phyloP scores from a whole-genome alignment of 2,113 vertebrate species.

The Apaloderma vittatum region DNA sequence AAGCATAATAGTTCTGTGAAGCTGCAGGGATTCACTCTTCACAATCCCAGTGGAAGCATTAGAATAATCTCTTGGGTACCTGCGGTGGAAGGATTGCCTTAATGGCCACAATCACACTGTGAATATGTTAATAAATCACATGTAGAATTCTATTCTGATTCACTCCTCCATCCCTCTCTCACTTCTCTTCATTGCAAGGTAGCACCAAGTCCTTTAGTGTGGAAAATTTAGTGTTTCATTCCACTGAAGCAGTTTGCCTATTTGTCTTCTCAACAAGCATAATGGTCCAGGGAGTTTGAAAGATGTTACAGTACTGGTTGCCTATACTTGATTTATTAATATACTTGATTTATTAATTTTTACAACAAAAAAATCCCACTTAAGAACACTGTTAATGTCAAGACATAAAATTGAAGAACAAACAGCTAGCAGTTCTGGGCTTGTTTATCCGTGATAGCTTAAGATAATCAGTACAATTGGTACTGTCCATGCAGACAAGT shows the following conservation, averaged over 20 bases:
- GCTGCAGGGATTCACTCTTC: neutral
- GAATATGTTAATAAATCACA: neutral
- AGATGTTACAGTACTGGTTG: neutral
- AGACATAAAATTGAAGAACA: neutral
- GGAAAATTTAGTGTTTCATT: neutral
- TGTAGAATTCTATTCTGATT: neutral
- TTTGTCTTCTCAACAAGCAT: neutral
- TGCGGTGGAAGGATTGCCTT: constrained; percentile 7
- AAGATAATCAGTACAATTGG: neutral
- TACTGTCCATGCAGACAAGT: neutral
- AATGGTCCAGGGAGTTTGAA: neutral
- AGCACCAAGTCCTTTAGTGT: neutral
- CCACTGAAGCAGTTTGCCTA: neutral
- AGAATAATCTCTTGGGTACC: neutral
- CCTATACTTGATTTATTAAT: neutral
- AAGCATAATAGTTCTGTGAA: neutral
- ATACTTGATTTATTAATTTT: neutral
- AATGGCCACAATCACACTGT: neutral
- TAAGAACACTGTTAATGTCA: neutral
- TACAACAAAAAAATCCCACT: neutral
- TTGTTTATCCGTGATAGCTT: neutral
- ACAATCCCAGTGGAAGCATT: neutral
- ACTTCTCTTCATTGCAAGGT: neutral
- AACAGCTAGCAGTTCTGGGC: neutral
- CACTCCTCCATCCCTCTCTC: neutral